Evolutionary conservation across 2,888 invertebrate genomes (phyloP).

Genomic region (Chrysomela aeneicollis): DNA sequence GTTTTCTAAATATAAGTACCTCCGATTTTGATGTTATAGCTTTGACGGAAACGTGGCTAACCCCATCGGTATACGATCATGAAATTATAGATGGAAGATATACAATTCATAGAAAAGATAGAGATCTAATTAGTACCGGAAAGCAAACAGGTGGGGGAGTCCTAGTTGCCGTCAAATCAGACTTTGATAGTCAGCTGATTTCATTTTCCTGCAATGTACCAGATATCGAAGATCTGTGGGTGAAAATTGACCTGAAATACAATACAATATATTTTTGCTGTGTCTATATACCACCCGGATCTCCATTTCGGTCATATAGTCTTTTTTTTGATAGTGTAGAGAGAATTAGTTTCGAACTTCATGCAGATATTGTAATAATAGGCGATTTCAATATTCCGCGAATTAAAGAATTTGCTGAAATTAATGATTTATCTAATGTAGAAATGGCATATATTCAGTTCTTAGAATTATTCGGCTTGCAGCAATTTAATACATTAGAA

Average conservation of each 20-base stretch:
- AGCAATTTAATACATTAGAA: neutral
- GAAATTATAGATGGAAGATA: conserved; percentile 14
- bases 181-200: conserved; percentile 11
- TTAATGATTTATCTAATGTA: conserved; percentile 8
- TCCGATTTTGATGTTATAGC: conserved; percentile 3
- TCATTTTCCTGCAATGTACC: conserved; percentile 6
- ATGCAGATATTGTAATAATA: conserved; percentile 7
- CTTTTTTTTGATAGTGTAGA: conserved; percentile 10
- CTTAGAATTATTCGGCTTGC: conserved; percentile 12
- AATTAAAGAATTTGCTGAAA: neutral
- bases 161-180: conserved; percentile 13
- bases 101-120: conserved; percentile 10
- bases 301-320: conserved; percentile 6
- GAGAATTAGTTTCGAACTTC: conserved; percentile 4
- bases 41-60: conserved; percentile 17
- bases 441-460: conserved; percentile 6
- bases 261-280: conserved; percentile 9
- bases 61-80: conserved; percentile 5
- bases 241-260: conserved; percentile 10
- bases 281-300: conserved; percentile 7
- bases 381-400: conserved; percentile 6
- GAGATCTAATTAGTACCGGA: conserved; percentile 6
- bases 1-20: conserved; percentile 11
- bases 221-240: conserved; percentile 17
- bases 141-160: conserved; percentile 9